phyloP scores from a whole-genome alignment of 2,888 invertebrate genomes.

The Melieria omissa region DNA sequence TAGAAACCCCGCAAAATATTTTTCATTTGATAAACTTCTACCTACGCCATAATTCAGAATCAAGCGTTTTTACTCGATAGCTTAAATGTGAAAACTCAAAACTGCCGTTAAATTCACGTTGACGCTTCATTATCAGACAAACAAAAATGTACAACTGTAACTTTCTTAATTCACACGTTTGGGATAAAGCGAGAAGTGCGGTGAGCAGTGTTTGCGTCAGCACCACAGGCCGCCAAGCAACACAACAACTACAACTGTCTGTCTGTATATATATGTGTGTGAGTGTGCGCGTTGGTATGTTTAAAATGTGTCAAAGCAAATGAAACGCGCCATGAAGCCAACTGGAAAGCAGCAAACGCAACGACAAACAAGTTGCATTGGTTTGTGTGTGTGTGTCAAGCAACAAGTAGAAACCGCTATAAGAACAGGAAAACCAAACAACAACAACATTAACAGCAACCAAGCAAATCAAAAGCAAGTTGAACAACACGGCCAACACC shows the following conservation, averaged over 20 bases:
- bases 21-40: too few relatives aligned
- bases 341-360: background rate
- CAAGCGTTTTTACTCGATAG: too few relatives aligned
- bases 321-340: too few relatives aligned
- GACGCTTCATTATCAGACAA: too few relatives aligned
- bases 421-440: background rate
- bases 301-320: background rate
- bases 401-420: background rate
- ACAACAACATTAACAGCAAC: background rate
- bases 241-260: background rate
- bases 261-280: background rate
- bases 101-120: too few relatives aligned
- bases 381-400: background rate
- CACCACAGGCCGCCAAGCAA: background rate
- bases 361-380: background rate
- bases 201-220: background rate
- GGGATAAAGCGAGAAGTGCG: conserved; percentile 49
- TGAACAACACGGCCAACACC: background rate
- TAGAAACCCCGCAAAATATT: too few relatives aligned
- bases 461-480: background rate
- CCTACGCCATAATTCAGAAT: too few relatives aligned
- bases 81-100: too few relatives aligned
- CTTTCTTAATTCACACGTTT: conserved; percentile 62
- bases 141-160: conserved; percentile 22
- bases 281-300: background rate